Evolutionary conservation across 2,797 vertebrate genomes (phyloP).

Genomic region (Scyliorhinus canicula): DNA sequence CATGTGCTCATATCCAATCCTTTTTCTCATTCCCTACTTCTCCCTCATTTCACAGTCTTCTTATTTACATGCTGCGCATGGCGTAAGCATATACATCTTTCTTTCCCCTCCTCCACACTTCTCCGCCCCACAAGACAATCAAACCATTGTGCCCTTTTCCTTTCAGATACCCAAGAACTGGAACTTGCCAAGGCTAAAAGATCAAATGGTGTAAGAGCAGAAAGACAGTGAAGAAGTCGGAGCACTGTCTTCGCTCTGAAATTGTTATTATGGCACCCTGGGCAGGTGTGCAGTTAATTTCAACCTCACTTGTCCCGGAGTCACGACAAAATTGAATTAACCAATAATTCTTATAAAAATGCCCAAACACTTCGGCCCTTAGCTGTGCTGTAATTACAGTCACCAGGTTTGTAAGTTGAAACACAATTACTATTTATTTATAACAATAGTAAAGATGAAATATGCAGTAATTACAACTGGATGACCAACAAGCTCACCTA

Average conservation of each 20-base stretch:
- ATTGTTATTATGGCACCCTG: no score
- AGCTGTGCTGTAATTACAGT: no score
- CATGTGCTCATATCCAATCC: neutral
- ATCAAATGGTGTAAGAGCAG: neutral
- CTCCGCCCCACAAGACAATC: neutral
- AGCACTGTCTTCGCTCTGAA: neutral
- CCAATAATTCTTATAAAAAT: no score
- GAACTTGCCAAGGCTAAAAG: neutral
- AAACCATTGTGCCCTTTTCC: neutral
- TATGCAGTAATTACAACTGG: no score
- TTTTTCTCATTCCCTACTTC: neutral
- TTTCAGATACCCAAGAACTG: neutral
- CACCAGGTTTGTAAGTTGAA: no score
- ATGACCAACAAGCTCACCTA: no score
- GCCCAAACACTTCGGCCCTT: no score
- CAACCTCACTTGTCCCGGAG: no score
- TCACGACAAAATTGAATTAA: no score
- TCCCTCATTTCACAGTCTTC: neutral
- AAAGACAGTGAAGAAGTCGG: neutral
- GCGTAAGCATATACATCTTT: neutral
- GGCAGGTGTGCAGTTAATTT: no score
- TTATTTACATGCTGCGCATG: neutral
- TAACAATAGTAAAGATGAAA: no score
- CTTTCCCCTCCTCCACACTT: neutral
- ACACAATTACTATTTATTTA: no score